These are phyloP conservation scores for Proteles cristata DNA, from an alignment of 2,113 vertebrate genomes.

Conservation along the genomic window DNA sequence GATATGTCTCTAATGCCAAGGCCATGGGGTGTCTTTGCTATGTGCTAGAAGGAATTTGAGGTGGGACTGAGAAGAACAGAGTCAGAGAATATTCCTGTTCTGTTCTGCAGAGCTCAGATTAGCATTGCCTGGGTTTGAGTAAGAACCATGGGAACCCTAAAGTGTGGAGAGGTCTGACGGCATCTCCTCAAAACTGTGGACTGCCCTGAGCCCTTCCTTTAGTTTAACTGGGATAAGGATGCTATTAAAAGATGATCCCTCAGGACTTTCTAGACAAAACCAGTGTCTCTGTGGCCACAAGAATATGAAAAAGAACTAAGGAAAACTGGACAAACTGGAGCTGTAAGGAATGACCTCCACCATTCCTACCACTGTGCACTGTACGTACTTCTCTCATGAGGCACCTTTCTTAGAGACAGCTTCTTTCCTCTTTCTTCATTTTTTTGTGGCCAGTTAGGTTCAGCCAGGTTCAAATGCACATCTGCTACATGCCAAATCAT, in stretches of 20 bases:
- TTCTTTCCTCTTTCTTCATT: not conserved
- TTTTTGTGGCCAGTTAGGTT: not conserved
- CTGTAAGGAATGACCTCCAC: too few species aligned
- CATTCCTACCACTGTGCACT: not conserved
- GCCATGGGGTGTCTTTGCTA: not conserved
- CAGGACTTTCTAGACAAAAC: not conserved
- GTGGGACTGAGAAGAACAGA: not conserved
- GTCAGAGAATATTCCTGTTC: not conserved
- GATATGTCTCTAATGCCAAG: not conserved
- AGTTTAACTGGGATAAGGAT: not conserved
- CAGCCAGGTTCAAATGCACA: not conserved
- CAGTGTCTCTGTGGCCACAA: not conserved
- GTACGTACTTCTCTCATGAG: fast-evolving
- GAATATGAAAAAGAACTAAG: not conserved
- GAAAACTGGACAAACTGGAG: not conserved
- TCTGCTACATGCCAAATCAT: not conserved
- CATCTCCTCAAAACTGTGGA: not conserved
- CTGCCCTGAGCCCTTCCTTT: not conserved
- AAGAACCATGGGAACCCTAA: not conserved
- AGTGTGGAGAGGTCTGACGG: not conserved
- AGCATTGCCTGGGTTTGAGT: fast-evolving
- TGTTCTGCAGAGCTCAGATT: not conserved
- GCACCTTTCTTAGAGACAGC: not conserved
- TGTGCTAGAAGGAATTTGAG: not conserved
- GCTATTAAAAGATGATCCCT: not conserved